Evolutionary conservation across 2,797 vertebrate species (phyloP).

Genomic region (Falco concolor): DNA sequence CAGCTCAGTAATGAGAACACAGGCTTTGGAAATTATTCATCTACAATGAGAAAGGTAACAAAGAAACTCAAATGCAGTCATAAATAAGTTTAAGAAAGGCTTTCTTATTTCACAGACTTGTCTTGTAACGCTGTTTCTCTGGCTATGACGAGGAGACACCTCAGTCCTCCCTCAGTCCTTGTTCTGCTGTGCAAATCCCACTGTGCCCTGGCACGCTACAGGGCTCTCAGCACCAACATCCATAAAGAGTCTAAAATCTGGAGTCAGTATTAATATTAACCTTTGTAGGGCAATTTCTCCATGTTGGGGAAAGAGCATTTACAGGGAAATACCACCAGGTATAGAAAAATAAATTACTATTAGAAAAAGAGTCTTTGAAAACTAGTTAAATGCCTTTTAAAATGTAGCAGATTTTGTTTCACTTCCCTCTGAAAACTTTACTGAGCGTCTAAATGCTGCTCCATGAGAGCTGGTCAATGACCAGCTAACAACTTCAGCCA

Average conservation of each 20-base stretch:
- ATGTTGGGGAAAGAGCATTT: not conserved
- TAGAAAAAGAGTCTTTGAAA: not conserved
- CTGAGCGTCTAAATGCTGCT: not conserved
- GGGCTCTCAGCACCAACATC: not conserved
- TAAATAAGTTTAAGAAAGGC: not conserved
- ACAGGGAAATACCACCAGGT: not conserved
- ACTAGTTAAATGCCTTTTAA: not conserved
- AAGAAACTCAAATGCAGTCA: not conserved
- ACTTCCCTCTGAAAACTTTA: not conserved
- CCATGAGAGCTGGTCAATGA: not conserved
- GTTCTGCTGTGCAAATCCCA: too few relatives aligned
- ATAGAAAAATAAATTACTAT: not conserved
- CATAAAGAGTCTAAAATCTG: not conserved
- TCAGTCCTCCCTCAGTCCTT: not conserved
- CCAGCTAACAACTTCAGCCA: not conserved
- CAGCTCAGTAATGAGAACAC: not conserved
- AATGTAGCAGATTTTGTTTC: not conserved
- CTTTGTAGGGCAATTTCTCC: not conserved
- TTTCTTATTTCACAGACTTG: not conserved
- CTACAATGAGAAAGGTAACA: not conserved
- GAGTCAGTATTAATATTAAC: not conserved
- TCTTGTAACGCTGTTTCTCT: not conserved
- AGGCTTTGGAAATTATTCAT: constrained; percentile 2
- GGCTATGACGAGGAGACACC: not conserved
- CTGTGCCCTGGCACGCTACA: fast-evolving